phyloP scores from a whole-genome alignment of 2,113 vertebrate genomes.

The Macaca fascicularis region DNA sequence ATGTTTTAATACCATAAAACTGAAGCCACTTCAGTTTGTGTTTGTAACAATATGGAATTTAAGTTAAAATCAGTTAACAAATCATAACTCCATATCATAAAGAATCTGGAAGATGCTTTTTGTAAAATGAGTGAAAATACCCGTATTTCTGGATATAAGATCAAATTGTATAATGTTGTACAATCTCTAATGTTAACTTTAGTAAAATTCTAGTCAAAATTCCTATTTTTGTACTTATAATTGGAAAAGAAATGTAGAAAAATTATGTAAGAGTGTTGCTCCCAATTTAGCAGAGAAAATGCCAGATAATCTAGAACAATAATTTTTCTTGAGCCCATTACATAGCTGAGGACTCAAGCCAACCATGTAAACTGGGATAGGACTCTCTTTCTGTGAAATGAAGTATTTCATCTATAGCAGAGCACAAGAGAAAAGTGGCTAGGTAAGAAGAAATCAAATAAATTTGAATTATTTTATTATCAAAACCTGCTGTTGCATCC shows the following conservation, averaged over 20 bases:
- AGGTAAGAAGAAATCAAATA: not conserved
- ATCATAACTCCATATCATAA: not conserved
- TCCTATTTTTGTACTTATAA: not conserved
- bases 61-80: constrained; percentile 38
- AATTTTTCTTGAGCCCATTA: not conserved
- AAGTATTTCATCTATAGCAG: constrained; percentile 31
- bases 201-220: constrained; percentile 46
- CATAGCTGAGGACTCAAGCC: not conserved
- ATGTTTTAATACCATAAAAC: constrained; percentile 13
- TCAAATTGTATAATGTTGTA: not conserved
- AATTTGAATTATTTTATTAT: not conserved
- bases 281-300: not conserved
- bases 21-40: constrained; percentile 20
- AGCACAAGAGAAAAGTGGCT: not conserved
- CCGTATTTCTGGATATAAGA: not conserved
- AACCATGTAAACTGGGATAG: not conserved
- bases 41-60: constrained; percentile 35
- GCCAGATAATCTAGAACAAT: not conserved
- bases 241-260: not conserved
- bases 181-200: constrained; percentile 3
- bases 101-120: not conserved
- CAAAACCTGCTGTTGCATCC: not conserved
- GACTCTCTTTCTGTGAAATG: not conserved
- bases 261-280: not conserved
- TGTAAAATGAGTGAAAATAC: constrained; percentile 23